Evolutionary conservation across 1,140 invertebrate genomes (phyloP).

Genomic region (Scylla paramamosain): DNA sequence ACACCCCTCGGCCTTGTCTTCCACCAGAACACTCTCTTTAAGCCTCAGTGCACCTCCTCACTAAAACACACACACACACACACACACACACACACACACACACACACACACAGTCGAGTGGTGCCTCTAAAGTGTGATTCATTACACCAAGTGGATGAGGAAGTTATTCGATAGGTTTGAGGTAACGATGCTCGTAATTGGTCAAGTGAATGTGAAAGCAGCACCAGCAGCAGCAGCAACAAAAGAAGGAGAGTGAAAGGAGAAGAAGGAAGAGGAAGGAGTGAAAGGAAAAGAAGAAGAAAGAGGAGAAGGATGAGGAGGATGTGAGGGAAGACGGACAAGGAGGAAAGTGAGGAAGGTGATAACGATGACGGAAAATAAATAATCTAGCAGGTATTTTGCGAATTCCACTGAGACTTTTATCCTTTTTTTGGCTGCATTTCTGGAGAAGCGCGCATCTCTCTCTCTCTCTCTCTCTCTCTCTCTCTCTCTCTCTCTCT

Average conservation of each 20-base stretch:
- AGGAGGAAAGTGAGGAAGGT: not conserved
- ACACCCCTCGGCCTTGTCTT: no score
- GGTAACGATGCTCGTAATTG: not conserved
- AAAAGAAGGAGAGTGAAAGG: not conserved
- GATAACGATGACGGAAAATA: not conserved
- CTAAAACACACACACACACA: not conserved
- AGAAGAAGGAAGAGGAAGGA: not conserved
- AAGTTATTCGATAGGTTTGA: not conserved
- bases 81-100: constrained; percentile 12
- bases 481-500: constrained; percentile 17
- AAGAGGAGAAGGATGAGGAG: not conserved
- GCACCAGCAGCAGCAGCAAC: not conserved
- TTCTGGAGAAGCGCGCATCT: no score
- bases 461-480: not conserved
- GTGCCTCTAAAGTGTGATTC: not conserved
- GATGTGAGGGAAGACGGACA: not conserved
- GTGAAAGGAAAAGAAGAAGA: not conserved
- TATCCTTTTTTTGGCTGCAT: no score
- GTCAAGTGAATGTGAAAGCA: not conserved
- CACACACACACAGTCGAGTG: not conserved
- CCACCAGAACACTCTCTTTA: no score
- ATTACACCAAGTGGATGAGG: not conserved
- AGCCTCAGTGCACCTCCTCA: not conserved
- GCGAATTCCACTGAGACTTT: no score
- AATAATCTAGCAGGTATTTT: not conserved